A percentile compares a stretch with the other conserved stretches of the same genome.
phyloP scores from a whole-genome alignment of 2,113 vertebrate species.

The Cyanoramphus novaezelandiae region DNA sequence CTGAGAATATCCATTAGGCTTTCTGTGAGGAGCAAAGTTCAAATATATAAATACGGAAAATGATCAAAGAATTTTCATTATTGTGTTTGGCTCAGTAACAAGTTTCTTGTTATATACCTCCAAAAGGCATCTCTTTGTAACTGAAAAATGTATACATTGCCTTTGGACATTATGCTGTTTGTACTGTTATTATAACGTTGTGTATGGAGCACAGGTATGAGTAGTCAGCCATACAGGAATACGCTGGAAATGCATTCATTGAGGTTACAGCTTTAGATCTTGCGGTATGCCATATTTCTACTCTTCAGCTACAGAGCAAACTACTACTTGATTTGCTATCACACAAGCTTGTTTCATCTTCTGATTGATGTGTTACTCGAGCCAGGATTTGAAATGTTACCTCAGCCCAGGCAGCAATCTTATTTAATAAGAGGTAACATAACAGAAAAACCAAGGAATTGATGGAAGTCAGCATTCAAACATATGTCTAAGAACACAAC shows the following conservation, averaged over 20 bases:
- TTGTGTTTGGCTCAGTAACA: neutral
- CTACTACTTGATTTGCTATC: rapidly evolving
- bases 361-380: neutral
- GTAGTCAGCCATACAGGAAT: neutral
- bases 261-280: neutral
- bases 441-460: neutral
- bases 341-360: neutral
- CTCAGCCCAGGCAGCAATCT: neutral
- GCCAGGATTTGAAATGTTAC: neutral
- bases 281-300: neutral
- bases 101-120: neutral
- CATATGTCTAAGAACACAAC: neutral
- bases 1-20: neutral
- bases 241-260: neutral
- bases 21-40: neutral
- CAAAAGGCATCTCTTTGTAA: neutral
- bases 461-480: neutral
- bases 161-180: neutral
- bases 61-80: neutral
- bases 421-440: neutral
- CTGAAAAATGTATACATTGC: neutral
- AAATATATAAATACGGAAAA: neutral
- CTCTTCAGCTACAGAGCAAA: neutral
- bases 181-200: neutral
- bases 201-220: neutral